Evolutionary conservation across 2,113 vertebrate species (phyloP).

Genomic region (Callipepla californica): DNA sequence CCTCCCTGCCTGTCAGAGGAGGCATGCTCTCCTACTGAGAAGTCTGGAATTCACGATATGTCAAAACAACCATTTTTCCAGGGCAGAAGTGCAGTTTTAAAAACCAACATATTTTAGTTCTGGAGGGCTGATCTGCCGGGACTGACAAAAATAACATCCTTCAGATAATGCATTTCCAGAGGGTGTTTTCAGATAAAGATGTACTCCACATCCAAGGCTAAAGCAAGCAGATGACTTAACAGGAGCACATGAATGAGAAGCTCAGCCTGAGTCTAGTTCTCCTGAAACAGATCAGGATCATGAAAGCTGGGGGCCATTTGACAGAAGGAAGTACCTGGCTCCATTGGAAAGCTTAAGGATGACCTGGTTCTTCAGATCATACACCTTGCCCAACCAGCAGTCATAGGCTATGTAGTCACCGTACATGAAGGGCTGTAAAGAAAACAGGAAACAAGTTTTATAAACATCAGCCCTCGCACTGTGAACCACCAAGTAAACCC

Average conservation of each 20-base stretch:
- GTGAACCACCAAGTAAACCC: background rate
- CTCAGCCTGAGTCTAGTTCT: background rate
- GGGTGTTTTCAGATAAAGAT: background rate
- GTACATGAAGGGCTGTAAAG: conserved; percentile 93
- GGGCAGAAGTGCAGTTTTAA: background rate
- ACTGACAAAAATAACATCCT: background rate
- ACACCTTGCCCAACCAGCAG: conserved; percentile 98
- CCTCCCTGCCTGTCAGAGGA: background rate
- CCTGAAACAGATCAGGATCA: background rate
- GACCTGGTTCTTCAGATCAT: conserved; percentile 97
- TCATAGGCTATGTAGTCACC: conserved; percentile 98
- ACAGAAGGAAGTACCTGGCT: conserved; percentile 84
- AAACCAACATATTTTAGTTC: background rate
- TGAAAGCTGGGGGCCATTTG: background rate
- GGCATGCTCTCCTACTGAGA: background rate
- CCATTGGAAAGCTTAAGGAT: conserved; percentile 97
- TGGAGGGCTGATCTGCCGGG: background rate
- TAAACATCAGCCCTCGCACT: background rate
- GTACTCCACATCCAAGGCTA: background rate
- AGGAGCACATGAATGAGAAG: background rate
- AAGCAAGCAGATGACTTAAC: background rate
- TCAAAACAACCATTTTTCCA: background rate
- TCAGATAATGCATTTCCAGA: background rate
- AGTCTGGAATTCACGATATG: background rate
- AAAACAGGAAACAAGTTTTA: background rate